Base-by-base conservation (phyloP, 2,888 invertebrate species). In the Schizotus pectinicornis region DNA sequence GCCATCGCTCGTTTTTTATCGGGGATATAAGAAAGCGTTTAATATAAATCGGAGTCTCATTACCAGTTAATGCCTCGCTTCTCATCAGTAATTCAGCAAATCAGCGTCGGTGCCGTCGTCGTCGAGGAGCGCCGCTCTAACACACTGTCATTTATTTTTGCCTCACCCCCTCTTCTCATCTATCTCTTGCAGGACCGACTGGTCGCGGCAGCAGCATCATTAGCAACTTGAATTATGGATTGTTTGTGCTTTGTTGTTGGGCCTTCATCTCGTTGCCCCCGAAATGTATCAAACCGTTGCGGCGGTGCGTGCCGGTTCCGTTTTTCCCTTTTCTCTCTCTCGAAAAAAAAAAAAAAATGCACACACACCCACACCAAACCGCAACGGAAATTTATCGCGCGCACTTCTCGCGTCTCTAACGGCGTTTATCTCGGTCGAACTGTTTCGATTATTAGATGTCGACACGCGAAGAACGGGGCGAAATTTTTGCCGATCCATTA, bases 171-270 rank as follows among this genome's bases (percentile, higher is more conserved):
- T 63, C 61, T 62, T 56, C 70, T 67, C 74, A 77, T 77, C 76
- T 71, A 76, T 77, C 77, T 77, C 74, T 64, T 71, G 72, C 76
- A 77, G 77, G 71, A 72, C 70, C 72, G 73, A 74, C 72, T 75
- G 77, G 76, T 71, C 74, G 70, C 70, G 74, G 76, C 77, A 74
- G 73, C 76, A 67, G 71, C 73, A 77, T 78, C 78, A 78, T 78
- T 78, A 78, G 77, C 74, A 74, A 75, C 68, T 75, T 78, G 77
- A 78, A 77, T 78, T 78, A 78, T 78, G 77, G 78, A 77, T 77
- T 78, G 77, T 77, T 77, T 78, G 77, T 72, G 73, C 65, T 69
- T 50, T 60, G 55, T 58, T 53, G 57, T 50, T 60, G 49, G 49
- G 69, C 67, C 61, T 62, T 63, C 64, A 55, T 65, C 64, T 61